Evolutionary conservation across 2,888 invertebrate species (phyloP).

Genomic region (Slavum lentiscoides): DNA sequence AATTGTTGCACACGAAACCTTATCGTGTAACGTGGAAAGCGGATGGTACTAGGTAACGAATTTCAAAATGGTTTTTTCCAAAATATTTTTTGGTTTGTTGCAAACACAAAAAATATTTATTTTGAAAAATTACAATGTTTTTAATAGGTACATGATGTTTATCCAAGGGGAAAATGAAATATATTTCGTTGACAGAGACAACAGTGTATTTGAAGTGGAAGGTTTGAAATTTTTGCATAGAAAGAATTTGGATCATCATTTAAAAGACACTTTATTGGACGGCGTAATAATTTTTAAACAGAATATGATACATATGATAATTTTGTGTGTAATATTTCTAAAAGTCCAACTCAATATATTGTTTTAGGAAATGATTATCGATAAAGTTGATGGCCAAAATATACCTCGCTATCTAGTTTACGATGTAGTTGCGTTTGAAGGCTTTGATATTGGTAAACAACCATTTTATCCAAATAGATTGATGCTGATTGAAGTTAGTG

Average conservation of each 20-base stretch:
- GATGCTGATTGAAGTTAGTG: conserved; percentile 69
- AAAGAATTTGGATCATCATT: conserved; percentile 71
- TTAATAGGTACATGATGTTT: conserved; percentile 88
- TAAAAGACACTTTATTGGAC: conserved; percentile 84
- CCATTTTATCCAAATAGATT: conserved; percentile 78
- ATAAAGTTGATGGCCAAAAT: conserved; percentile 73
- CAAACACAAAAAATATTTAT: neutral
- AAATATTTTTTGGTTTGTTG: neutral
- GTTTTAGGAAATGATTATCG: conserved; percentile 93
- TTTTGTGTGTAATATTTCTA: neutral
- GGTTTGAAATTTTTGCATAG: conserved; percentile 78
- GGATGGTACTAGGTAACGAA: conserved; percentile 82
- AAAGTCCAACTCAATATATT: neutral
- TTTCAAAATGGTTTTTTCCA: neutral
- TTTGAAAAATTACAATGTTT: conserved; percentile 26
- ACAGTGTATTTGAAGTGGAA: conserved; percentile 84
- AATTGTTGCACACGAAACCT: conserved; percentile 74
- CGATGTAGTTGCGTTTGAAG: conserved; percentile 85
- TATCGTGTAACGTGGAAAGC: conserved; percentile 99
- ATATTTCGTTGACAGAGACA: conserved; percentile 94
- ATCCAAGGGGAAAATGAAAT: conserved; percentile 83
- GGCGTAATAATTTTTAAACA: conserved; percentile 69
- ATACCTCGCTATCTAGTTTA: conserved; percentile 92
- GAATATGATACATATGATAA: neutral
- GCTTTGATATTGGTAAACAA: conserved; percentile 74